Evolutionary conservation across 2,113 vertebrate species (phyloP).

Genomic region (Grammomys surdaster): DNA sequence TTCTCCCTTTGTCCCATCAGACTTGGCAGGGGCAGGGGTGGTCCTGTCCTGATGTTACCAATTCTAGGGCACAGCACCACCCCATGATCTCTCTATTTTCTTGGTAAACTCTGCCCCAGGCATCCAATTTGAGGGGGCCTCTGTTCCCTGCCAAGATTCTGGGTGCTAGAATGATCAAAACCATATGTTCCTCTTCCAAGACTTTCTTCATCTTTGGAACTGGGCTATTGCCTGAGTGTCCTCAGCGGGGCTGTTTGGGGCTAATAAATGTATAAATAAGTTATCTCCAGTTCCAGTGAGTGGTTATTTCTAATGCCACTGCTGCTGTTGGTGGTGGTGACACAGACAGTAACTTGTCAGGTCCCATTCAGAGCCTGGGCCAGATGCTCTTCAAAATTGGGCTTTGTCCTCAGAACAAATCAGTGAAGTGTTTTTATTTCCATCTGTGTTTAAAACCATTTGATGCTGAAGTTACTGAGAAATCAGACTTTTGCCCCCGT

Average conservation of each 20-base stretch:
- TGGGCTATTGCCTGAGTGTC: conserved; percentile 22
- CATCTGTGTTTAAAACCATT: not conserved
- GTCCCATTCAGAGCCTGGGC: too few relatives aligned
- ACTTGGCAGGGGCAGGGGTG: not conserved
- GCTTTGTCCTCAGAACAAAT: not conserved
- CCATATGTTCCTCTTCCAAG: not conserved
- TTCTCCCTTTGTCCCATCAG: not conserved
- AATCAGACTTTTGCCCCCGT: not conserved
- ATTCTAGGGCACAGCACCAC: not conserved
- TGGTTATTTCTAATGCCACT: not conserved
- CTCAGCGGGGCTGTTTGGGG: not conserved
- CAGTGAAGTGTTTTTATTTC: not conserved
- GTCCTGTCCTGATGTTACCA: not conserved
- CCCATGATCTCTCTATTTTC: not conserved
- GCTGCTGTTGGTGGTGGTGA: not conserved
- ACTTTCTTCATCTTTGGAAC: conserved; percentile 43
- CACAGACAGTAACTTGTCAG: not conserved
- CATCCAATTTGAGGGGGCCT: not conserved
- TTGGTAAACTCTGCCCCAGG: conserved; percentile 9
- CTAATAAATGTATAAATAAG: conserved; percentile 13
- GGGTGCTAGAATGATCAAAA: conserved; percentile 53
- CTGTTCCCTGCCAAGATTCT: conserved; percentile 31
- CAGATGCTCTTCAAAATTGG: not conserved
- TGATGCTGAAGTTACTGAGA: not conserved
- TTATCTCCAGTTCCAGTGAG: not conserved